Conservation (phyloP, 2,113 vertebrate species). For the Cyphomyrus discorhynchus region DNA sequence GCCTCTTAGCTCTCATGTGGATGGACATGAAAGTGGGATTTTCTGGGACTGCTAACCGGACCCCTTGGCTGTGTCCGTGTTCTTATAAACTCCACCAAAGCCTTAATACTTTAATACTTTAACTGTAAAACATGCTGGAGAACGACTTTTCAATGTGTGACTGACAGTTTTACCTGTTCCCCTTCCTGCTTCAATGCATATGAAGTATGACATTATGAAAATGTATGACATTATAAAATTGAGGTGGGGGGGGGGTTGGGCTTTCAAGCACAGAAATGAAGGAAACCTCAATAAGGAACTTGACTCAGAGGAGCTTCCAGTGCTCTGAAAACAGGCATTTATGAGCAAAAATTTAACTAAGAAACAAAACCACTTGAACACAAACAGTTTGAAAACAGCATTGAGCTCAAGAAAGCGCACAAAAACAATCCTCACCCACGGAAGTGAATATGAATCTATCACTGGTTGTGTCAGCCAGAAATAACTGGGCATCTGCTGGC, state of each 20-base stretch:
- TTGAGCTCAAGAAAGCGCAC: background rate
- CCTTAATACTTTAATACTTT: background rate
- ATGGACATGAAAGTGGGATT: background rate
- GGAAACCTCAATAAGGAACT: background rate
- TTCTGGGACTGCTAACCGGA: background rate
- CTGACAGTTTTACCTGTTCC: background rate
- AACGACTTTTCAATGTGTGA: background rate
- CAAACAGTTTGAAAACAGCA: background rate
- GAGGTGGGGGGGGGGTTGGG: background rate
- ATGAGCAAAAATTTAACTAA: background rate
- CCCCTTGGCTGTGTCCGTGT: background rate
- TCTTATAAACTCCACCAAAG: background rate
- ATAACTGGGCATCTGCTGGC: background rate
- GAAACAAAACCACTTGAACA: background rate
- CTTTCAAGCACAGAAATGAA: background rate
- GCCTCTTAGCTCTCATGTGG: background rate
- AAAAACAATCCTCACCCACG: background rate
- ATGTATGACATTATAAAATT: background rate
- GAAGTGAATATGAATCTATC: background rate
- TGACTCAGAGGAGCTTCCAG: background rate
- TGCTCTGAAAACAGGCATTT: background rate
- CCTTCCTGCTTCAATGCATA: background rate
- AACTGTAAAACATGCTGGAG: background rate
- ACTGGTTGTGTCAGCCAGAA: background rate
- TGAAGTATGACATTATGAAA: background rate